phyloP scores from a whole-genome alignment of 2,113 vertebrate genomes.

The Lophius piscatorius region DNA sequence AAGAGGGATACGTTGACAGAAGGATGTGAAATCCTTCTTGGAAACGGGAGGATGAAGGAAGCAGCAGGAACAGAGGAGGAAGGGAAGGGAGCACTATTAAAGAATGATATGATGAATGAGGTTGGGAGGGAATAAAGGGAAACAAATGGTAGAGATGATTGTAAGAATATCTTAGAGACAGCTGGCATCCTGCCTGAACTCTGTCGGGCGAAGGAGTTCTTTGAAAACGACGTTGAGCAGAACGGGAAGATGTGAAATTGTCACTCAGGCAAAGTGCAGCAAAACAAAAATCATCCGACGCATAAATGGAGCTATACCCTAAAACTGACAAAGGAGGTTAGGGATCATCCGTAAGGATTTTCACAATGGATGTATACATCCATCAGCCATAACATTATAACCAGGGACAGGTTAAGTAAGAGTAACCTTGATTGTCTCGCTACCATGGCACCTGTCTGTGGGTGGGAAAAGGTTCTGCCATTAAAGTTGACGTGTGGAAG shows the following conservation, averaged over 20 bases:
- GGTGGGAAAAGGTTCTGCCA: too few relatives aligned
- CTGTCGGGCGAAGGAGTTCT: conserved; percentile 63
- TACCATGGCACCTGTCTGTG: too few relatives aligned
- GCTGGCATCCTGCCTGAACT: conserved; percentile 47
- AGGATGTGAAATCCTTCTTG: background rate
- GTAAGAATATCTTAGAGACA: conserved; percentile 63
- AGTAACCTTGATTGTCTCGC: too few relatives aligned
- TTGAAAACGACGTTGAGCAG: conserved; percentile 62
- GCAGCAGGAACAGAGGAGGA: background rate
- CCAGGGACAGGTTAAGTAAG: too few relatives aligned
- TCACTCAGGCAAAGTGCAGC: conserved; percentile 51
- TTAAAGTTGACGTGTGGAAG: too few relatives aligned
- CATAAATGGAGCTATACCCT: conserved; percentile 25
- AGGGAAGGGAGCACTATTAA: background rate
- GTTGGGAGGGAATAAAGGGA: conserved; percentile 10
- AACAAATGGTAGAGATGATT: conserved; percentile 36
- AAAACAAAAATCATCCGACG: conserved; percentile 54
- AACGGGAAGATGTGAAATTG: conserved; percentile 65
- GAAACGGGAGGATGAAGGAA: background rate
- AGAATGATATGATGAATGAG: conserved; percentile 9
- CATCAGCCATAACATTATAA: background rate
- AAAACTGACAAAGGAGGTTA: conserved; percentile 48
- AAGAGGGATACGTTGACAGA: background rate
- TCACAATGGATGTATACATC: conserved; percentile 39
- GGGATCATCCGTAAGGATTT: conserved; percentile 56